Conservation (phyloP, 2,797 vertebrate genomes). For the Antrozous pallidus region DNA sequence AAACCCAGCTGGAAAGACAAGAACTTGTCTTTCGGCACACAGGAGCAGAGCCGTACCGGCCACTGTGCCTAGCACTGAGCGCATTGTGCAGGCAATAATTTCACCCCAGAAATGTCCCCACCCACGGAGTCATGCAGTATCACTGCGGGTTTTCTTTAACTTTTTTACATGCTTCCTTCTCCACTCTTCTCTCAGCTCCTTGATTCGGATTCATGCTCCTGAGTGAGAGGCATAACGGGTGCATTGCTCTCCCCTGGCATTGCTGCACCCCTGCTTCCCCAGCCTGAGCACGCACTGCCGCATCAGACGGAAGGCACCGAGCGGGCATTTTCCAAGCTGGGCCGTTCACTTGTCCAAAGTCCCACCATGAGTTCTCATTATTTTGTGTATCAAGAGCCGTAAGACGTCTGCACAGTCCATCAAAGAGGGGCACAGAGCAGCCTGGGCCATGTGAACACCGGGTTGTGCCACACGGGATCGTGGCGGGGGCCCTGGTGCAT, state of each 20-base stretch:
- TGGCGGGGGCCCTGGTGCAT: no score
- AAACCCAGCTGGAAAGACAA: not conserved
- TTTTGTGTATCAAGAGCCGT: accelerated
- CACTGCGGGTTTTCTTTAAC: not conserved
- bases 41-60: accelerated
- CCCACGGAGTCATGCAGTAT: accelerated
- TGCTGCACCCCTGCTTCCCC: accelerated
- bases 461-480: accelerated
- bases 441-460: accelerated
- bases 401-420: accelerated
- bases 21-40: accelerated
- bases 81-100: accelerated
- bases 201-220: not conserved
- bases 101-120: no score
- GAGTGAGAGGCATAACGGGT: accelerated
- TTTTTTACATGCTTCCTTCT: not conserved
- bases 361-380: not conserved
- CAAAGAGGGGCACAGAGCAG: accelerated
- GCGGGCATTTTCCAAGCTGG: accelerated
- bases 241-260: no score
- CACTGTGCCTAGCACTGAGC: accelerated
- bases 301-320: accelerated
- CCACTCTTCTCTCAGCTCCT: not conserved
- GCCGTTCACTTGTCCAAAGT: not conserved
- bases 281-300: accelerated